Base-by-base conservation (phyloP, 2,888 invertebrate species). In the Eledona agricola region DNA sequence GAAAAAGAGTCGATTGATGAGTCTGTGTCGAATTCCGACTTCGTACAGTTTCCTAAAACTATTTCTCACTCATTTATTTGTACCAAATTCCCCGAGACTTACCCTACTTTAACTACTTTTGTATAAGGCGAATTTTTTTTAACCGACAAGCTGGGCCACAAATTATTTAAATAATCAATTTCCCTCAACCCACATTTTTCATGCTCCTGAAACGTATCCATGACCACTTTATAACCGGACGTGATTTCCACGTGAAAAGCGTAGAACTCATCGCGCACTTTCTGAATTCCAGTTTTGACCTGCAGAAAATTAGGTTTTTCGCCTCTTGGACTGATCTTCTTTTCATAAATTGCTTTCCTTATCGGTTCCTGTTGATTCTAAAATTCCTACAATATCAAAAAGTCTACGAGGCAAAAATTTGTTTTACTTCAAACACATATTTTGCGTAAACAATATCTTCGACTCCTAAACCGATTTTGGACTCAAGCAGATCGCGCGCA, bases 151-250 rank as follows among this genome's bases (percentile, higher is more conserved):
- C 79, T 81, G 0, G 81, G 81, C 13, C 80, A 77, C 1, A 77
- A 77, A 42, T 78, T 75, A 54, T 80, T 80, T 16, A 81, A 76
- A 59, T 78, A 80, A 59, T 79, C 77, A 0, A 83, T 80, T 66
- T 85, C 86, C 32, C 81, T 80, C n/a, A 88, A 71, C 0, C 84
- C 84, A 66, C 88, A 88, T 68, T 87, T 87, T 69, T 87, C 83
- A 4, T 81, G 81, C 25, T 49, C 38, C 67, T 87, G 86, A 64
- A 83, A 88, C 38, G 81, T 84, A 69, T 85, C 83, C 10, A 82
- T 81, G 1, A 87, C 81, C 19, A 86, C 75, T 65, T 85, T 82
- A 66, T 86, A 87, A 0, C 83, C 83, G 0, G 82, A 79, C 0
- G 84, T 81, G 1, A 79, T 76, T 70, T 87, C 87, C 73, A 83